Base-by-base conservation (phyloP, 1,140 invertebrate species). In the Halyomorpha halys region DNA sequence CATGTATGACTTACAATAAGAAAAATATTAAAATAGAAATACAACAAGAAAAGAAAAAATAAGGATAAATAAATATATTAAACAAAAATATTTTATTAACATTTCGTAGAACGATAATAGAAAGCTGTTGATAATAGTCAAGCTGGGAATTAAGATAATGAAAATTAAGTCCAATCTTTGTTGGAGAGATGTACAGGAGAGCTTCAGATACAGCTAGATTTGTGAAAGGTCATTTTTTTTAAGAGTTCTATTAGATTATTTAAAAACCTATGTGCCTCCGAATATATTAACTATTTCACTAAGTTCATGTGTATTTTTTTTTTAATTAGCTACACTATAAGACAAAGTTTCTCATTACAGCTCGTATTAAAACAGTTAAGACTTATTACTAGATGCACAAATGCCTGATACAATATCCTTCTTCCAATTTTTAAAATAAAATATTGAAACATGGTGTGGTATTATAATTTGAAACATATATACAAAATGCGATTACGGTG, bases 81-180 rank as follows among this genome's bases (percentile, higher is more conserved):
- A 62, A 62, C 61, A 62, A 62, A 62, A 62, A 62, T 62, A 62
- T 51, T 62, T 62, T 62, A 62, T 62, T 62, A 62, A 62, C 61
- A 62, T 62, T 39, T 62, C 61, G 30, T 53, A 63, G 62, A 63
- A 53, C 47, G 62, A 56, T 63, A 63, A 56, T 56, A 63, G 62
- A 63, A 53, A 63, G 62, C 62, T 44, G 39, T 62, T 27, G n/a
- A 27, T 62, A 62, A 62, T 62, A 62, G n/a, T 45, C 19, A 49
- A 62, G 59, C 61, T 45, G 45, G 61, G 61, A 62, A 25, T 30
- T 47, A 62, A 49, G 14, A 11, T 25, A 62, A 62, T 47, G 23
- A 62, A 62, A 62, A 30, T 62, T 59, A 39, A 60, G 25, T 51
- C 44, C 53, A 56, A 56, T 56, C 53, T 23, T 30, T 56, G 23